Evolutionary conservation across 2,113 vertebrate genomes (phyloP), one percentile per base, ranked within the genome.

Genomic region (rat (Rattus norvegicus)): DNA sequence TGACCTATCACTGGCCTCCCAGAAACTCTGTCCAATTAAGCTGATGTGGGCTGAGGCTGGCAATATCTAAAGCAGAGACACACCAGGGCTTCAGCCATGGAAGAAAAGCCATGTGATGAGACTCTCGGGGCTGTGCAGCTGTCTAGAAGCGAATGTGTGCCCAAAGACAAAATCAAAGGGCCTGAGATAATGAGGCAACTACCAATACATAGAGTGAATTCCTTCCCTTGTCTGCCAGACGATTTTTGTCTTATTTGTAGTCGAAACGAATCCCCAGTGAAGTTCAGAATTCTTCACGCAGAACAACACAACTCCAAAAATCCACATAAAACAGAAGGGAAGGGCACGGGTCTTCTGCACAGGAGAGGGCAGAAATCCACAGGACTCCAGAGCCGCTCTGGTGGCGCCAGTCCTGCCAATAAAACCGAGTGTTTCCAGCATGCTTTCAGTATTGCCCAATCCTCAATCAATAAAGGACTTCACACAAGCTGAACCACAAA

Each of bases 281-380:
- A 92, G 96, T 92, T 88, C 90, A 86, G 80, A 93, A 89, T 93
- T 96, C 88, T 93, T 96, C n/a, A 95, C 56, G 67, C 24, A 75
- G 63, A 90, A 80, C 88, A 95, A 28, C 22, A 86, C 85, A 79
- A 81, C 72, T 90, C 39, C 81, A 86, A 96, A 96, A 36, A 72
- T 30, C 39, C 90, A 79, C 88, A 67, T 77, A 94, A 93, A 89
- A 94, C 6, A 90, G 28, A 33, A 49, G 13, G 16, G 24, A 36
- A 88, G 59, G 88, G 59, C 43, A 0, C 14, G 8, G 67, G 73
- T 72, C 61, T 56, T 39, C 70, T 85, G 61, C 80, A 84, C 4
- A 89, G 70, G 63, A 93, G 1, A 95, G 65, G 63, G 83, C 13
- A 88, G 88, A 88, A 70, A 88, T 76, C 91, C 89, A 63, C 11